Conservation (phyloP, 2,797 vertebrate genomes). For the Sciurus carolinensis region DNA sequence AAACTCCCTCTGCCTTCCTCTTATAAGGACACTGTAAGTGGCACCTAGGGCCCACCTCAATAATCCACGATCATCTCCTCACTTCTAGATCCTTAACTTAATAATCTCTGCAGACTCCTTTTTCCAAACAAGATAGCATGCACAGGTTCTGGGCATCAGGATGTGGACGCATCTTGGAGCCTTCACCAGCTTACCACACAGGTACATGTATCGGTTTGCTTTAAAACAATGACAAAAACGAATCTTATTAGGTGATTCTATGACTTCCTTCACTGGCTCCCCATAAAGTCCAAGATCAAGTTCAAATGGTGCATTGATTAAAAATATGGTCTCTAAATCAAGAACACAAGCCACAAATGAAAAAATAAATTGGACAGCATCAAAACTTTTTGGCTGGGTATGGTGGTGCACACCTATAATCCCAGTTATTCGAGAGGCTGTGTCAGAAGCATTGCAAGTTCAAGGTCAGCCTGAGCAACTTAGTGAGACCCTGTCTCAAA, state of each 20-base stretch:
- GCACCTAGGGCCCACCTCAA: no score
- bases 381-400: not conserved
- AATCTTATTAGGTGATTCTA: constrained; percentile 34
- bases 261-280: not conserved
- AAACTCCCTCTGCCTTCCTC: not conserved
- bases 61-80: no score
- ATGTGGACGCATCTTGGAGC: not conserved
- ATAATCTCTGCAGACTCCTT: no score
- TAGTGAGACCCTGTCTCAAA: not conserved
- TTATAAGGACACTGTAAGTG: not conserved
- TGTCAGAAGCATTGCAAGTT: not conserved
- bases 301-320: not conserved
- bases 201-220: not conserved
- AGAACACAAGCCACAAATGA: constrained; percentile 12
- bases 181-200: not conserved
- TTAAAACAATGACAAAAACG: not conserved
- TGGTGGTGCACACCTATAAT: not conserved
- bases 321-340: constrained; percentile 46
- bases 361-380: not conserved
- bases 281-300: not conserved
- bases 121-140: not conserved
- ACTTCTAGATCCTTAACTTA: no score
- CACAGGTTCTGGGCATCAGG: constrained; percentile 8
- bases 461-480: not conserved
- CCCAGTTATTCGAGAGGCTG: not conserved